Conservation (phyloP, 2,113 vertebrate genomes). For the Cisticola juncidis region DNA sequence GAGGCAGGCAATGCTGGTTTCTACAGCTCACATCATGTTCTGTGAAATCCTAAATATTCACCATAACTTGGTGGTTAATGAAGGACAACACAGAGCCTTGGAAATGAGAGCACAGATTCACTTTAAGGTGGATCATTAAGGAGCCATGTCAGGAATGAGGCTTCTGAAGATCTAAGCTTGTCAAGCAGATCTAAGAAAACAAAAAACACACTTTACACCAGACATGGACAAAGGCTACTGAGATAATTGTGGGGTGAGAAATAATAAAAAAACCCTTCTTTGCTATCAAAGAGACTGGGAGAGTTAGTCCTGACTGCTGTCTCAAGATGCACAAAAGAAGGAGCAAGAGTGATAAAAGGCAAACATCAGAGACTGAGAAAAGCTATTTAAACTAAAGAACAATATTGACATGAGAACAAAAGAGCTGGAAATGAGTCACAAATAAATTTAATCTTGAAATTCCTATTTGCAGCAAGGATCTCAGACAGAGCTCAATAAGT, state of each 20-base stretch:
- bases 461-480: neutral
- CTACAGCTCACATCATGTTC: neutral
- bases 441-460: slow-evolving; percentile 56
- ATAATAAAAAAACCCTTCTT: neutral
- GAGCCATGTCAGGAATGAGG: neutral
- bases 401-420: slow-evolving; percentile 61
- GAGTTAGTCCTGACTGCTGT: neutral
- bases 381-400: slow-evolving; percentile 48
- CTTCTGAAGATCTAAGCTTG: neutral
- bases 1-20: neutral
- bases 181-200: neutral
- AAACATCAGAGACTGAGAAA: slow-evolving; percentile 25
- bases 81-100: neutral
- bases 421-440: slow-evolving; percentile 59
- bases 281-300: neutral
- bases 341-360: neutral
- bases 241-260: neutral
- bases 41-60: neutral
- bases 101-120: neutral
- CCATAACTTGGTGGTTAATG: neutral
- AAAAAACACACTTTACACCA: neutral
- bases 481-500: neutral
- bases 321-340: slow-evolving; percentile 3
- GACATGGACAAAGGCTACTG: neutral
- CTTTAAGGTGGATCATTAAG: neutral